Evolutionary conservation across 2,888 invertebrate genomes (phyloP).

Genomic region (Empis stercorea): DNA sequence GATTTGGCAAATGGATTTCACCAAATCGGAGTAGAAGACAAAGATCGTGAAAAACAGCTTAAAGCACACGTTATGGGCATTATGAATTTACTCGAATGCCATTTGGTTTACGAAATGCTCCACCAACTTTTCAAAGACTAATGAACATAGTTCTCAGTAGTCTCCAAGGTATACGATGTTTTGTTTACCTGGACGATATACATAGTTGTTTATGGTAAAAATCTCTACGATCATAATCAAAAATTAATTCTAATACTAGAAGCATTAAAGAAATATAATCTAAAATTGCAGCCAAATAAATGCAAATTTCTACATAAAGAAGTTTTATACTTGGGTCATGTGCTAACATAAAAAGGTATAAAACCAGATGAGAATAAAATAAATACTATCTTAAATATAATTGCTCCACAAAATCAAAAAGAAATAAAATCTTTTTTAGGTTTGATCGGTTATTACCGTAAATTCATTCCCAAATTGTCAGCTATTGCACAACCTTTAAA

Average conservation of each 20-base stretch:
- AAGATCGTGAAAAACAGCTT: constrained; percentile 3
- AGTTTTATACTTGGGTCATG: no score
- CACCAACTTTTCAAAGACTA: constrained; percentile 3
- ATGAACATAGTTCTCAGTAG: constrained; percentile 3
- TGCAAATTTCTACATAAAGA: no score
- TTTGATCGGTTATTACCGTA: no score
- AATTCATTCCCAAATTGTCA: no score
- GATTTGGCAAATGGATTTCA: constrained; percentile 4
- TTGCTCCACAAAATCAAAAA: no score
- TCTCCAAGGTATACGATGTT: constrained; percentile 2
- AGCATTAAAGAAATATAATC: constrained; percentile 3
- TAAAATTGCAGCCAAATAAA: constrained; percentile 4
- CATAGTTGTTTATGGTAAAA: constrained; percentile 1
- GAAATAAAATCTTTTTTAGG: no score
- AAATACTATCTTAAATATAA: no score
- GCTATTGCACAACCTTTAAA: no score
- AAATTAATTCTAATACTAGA: constrained; percentile 1
- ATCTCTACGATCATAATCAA: background rate
- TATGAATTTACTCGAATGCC: no score
- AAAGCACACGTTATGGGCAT: background rate
- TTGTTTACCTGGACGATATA: constrained; percentile 6
- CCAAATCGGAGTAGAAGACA: background rate
- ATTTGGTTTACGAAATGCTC: constrained; percentile 1
- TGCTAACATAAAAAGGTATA: no score
- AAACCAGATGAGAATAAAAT: no score